These are phyloP conservation scores for Propsilocerus akamusi DNA, from an alignment of 1,140 invertebrate species.

Conservation along the genomic window DNA sequence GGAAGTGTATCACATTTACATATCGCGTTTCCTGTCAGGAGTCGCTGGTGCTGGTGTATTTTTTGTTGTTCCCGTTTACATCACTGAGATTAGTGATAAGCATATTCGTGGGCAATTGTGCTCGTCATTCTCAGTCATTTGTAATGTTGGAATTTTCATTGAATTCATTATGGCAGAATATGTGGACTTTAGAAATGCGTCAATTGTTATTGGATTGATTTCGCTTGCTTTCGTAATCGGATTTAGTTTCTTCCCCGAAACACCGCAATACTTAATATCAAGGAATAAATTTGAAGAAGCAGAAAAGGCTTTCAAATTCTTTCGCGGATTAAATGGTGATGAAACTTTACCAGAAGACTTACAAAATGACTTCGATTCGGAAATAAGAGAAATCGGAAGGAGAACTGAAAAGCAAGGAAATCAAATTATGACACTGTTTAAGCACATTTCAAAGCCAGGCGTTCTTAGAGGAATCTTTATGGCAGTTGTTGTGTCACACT, in stretches of 20 bases:
- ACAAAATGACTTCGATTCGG: neutral
- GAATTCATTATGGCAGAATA: constrained; percentile 51
- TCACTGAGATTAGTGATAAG: constrained; percentile 28
- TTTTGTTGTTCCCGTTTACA: constrained; percentile 27
- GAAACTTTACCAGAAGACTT: neutral
- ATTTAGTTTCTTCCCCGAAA: constrained; percentile 64
- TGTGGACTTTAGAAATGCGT: constrained; percentile 40
- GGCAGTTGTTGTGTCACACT: neutral
- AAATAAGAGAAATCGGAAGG: neutral
- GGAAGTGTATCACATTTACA: constrained; percentile 15
- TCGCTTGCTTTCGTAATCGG: constrained; percentile 41
- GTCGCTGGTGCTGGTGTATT: constrained; percentile 25
- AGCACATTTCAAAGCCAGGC: neutral
- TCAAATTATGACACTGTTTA: too few species aligned
- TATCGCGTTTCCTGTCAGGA: constrained; percentile 26
- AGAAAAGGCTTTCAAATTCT: constrained; percentile 31
- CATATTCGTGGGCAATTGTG: constrained; percentile 60
- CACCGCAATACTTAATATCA: constrained; percentile 47
- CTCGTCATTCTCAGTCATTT: constrained; percentile 61
- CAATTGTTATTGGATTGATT: constrained; percentile 41
- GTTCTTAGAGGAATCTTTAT: neutral
- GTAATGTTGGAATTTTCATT: constrained; percentile 62
- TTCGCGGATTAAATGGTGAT: neutral
- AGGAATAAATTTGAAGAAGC: constrained; percentile 39
- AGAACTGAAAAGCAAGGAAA: neutral